Percentiles rank a stretch among this genome's conserved stretches.
Evolutionary conservation across 1,140 invertebrate genomes (phyloP).

Genomic region (Drosophila littoralis): DNA sequence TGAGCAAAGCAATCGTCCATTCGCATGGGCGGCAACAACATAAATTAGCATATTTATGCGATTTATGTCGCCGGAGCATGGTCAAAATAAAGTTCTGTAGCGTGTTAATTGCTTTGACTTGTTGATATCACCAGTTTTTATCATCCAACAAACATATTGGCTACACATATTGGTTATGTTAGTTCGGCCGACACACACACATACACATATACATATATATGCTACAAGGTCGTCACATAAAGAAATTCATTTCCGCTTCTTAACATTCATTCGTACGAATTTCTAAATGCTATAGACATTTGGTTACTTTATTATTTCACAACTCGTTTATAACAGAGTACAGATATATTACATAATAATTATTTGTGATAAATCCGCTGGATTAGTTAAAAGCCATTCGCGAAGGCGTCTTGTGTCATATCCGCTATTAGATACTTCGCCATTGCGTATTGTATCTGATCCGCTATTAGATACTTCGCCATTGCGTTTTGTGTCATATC

Average conservation of each 20-base stretch:
- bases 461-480: neutral
- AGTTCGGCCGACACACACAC: constrained; percentile 10
- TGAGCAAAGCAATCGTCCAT: constrained; percentile 21
- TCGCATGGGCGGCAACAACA: constrained; percentile 36
- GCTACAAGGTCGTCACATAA: constrained; percentile 26
- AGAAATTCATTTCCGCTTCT: constrained; percentile 35
- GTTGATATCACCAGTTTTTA: constrained; percentile 50
- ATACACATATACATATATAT: neutral
- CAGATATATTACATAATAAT: neutral
- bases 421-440: too few relatives aligned
- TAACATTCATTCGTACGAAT: neutral
- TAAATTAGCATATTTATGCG: constrained; percentile 68
- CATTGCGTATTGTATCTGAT: too few relatives aligned
- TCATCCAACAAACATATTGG: constrained; percentile 13
- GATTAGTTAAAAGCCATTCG: neutral
- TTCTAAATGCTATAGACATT: neutral
- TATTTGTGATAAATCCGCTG: neutral
- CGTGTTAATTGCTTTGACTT: constrained; percentile 50
- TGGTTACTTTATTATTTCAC: neutral
- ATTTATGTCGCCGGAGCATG: constrained; percentile 55
- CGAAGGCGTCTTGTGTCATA: too few relatives aligned
- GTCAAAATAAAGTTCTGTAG: constrained; percentile 44
- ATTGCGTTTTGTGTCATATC: neutral
- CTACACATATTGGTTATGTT: constrained; percentile 4
- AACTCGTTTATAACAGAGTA: neutral